Evolutionary conservation across 2,797 vertebrate species (phyloP), one percentile per base, ranked within the genome.

Genomic region (Acomys russatus): DNA sequence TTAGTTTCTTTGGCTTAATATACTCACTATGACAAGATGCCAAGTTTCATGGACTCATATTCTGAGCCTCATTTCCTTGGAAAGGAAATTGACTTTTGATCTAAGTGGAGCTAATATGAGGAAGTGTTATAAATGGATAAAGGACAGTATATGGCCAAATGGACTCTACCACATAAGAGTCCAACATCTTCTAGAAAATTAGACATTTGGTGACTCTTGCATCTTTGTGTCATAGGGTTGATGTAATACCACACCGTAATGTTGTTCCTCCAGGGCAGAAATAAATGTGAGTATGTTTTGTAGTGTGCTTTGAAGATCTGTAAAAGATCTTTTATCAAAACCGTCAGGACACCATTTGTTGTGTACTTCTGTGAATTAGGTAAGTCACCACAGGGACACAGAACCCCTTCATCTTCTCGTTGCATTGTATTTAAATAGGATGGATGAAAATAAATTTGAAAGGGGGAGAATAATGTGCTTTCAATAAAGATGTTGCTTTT

Each of bases 401-500:
- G 64, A 38, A 22, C 7, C 11, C 20, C 25, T 59, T 91, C 17
- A 88, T 95, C 22, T 38, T 56, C 61, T 18, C 6, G 0, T 51
- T 86, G 25, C 66, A n/a, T 84, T 77, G 23, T 89, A 88, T 96
- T 92, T 61, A 23, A 84, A 51, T 84, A 73, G 63, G 91, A 74
- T 90, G 61, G 28, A 28, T n/a, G 71, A 96, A 87, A 82, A 73
- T 44, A n/a, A 70, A 51, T 61, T 56, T 54, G 79, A 71, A 94
- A 92, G 6, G 23, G 23, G 12, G 59, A 94, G 76, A 88, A 61
- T 95, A 17, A 59, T 97, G 80, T 20, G 0, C 33, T 90, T 61
- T 97, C 80, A 76, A 91, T 35, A 94, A 90, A 97, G 56, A 96
- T 85, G 61, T 61, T 10, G 71, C 66, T 96, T 35, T 91, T 96